Evolutionary conservation across 2,888 invertebrate species (phyloP).

Genomic region (Drosophila emarginata): DNA sequence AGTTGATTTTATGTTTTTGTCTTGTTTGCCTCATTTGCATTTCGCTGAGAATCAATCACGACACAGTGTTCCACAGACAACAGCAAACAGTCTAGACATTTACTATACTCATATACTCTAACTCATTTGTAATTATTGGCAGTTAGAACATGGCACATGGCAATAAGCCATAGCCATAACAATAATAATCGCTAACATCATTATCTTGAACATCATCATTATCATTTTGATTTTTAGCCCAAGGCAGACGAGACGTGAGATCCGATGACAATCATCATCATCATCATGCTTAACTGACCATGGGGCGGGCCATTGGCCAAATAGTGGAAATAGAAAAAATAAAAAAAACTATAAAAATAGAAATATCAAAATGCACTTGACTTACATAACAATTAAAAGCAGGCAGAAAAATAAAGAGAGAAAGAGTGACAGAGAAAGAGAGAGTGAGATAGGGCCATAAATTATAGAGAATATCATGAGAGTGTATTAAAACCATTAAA

Average conservation of each 20-base stretch:
- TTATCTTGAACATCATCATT: conserved; percentile 19
- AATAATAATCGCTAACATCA: not conserved
- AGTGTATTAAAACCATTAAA: not conserved
- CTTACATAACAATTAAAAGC: conserved; percentile 73
- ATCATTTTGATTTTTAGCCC: conserved; percentile 54
- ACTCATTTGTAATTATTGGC: conserved; percentile 1
- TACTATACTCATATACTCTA: conserved; percentile 30
- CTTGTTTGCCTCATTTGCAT: conserved; percentile 33
- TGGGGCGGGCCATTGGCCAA: conserved; percentile 29
- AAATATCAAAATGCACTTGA: conserved; percentile 42
- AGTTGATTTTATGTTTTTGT: conserved; percentile 33
- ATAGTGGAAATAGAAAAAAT: not conserved
- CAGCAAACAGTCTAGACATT: conserved; percentile 27
- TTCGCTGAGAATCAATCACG: conserved; percentile 71
- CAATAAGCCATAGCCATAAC: conserved; percentile 8
- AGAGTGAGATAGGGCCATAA: conserved; percentile 12
- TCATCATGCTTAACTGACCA: conserved; percentile 36
- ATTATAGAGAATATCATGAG: not conserved
- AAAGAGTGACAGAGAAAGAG: conserved; percentile 20
- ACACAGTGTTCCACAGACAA: not conserved
- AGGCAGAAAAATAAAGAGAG: not conserved
- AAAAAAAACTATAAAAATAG: conserved; percentile 33
- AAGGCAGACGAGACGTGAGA: conserved; percentile 62
- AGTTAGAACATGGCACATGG: conserved; percentile 30
- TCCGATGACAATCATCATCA: conserved; percentile 60